Evolutionary conservation across 2,797 vertebrate species (phyloP).

Genomic region (Dicrostonyx torquatus): DNA sequence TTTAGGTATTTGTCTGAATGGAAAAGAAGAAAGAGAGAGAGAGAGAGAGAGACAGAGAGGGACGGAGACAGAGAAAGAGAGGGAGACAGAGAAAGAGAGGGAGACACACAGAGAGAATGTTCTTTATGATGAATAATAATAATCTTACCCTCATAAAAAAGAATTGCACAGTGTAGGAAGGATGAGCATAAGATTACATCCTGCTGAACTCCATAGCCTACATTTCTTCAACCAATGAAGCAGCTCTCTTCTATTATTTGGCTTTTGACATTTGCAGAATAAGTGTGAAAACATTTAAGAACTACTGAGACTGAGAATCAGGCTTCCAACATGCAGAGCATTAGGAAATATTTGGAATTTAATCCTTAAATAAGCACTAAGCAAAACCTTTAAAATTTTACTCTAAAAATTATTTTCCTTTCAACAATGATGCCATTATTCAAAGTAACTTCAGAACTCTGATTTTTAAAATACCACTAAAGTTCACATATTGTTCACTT

Average conservation of each 20-base stretch:
- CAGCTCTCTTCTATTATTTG: not conserved
- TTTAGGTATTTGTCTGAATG: not conserved
- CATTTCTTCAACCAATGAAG: not conserved
- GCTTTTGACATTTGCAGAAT: not conserved
- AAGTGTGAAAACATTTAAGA: constrained; percentile 24
- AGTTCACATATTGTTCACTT: not conserved
- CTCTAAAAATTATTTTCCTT: not conserved
- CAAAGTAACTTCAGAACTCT: constrained; percentile 17
- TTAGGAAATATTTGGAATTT: constrained; percentile 1
- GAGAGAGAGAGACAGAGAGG: not conserved
- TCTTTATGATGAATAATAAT: not conserved
- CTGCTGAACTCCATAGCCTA: not conserved
- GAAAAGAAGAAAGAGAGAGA: too few species aligned
- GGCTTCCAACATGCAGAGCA: not conserved
- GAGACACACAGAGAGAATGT: too few species aligned
- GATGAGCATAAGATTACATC: not conserved
- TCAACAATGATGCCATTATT: not conserved
- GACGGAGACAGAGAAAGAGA: too few species aligned
- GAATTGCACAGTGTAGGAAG: not conserved
- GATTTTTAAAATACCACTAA: constrained; percentile 32
- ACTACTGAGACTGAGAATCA: not conserved
- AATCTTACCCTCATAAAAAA: not conserved
- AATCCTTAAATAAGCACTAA: not conserved
- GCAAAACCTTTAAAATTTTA: not conserved
- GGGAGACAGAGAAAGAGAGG: too few species aligned